phyloP scores from a whole-genome alignment of 2,888 invertebrate genomes.

The Acanthococcus lagerstroemiae region DNA sequence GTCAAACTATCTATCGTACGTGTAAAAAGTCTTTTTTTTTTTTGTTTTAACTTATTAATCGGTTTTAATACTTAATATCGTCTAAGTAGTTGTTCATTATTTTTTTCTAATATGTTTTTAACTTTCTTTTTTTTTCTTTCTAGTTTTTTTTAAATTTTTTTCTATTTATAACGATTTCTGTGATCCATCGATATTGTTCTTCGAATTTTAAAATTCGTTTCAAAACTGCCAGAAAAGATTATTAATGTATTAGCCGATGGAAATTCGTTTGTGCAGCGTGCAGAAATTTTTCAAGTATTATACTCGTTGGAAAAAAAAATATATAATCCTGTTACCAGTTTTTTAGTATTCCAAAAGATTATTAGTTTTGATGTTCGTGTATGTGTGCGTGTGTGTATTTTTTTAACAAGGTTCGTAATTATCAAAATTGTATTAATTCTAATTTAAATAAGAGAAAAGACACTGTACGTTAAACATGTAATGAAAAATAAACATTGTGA shows the following conservation, averaged over 20 bases:
- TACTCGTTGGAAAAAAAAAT: neutral
- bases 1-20: no score
- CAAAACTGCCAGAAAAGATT: slow-evolving; percentile 26
- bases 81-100: slow-evolving; percentile 16
- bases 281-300: neutral
- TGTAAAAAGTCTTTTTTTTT: neutral
- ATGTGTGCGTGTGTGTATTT: slow-evolving; percentile 1
- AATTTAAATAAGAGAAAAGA: slow-evolving; percentile 14
- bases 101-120: slow-evolving; percentile 22
- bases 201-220: slow-evolving; percentile 8
- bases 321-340: neutral
- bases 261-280: neutral
- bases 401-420: slow-evolving; percentile 7
- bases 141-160: slow-evolving; percentile 4
- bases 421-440: slow-evolving; percentile 28
- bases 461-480: slow-evolving; percentile 19
- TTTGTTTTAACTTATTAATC: slow-evolving; percentile 27
- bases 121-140: slow-evolving; percentile 25
- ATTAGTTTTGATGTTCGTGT: neutral
- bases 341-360: neutral
- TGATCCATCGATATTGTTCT: slow-evolving; percentile 17
- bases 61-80: slow-evolving; percentile 28
- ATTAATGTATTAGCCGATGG: neutral
- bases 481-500: slow-evolving; percentile 25
- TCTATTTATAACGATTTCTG: slow-evolving; percentile 15